phyloP scores from a whole-genome alignment of 2,113 vertebrate genomes.

The Rhodinocichla rosea region DNA sequence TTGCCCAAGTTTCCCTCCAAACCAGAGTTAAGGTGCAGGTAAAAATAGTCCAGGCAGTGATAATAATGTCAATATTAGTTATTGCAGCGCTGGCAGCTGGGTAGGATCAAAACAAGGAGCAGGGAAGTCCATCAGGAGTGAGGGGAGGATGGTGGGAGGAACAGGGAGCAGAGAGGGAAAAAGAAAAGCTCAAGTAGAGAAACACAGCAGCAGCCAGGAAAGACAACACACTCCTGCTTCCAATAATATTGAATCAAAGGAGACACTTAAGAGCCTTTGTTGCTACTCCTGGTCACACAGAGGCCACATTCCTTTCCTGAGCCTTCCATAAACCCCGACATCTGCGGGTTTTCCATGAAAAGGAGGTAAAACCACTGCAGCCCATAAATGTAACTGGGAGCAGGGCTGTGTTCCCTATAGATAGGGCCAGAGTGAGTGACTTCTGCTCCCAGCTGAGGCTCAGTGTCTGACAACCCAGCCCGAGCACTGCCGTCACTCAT shows the following conservation, averaged over 20 bases:
- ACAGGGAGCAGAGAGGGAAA: background rate
- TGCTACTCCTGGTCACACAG: background rate
- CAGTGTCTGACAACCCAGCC: background rate
- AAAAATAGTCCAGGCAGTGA: background rate
- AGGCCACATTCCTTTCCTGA: slow-evolving; percentile 10
- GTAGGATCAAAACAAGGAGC: background rate
- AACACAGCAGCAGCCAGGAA: background rate
- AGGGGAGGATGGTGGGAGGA: background rate
- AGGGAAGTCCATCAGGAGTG: background rate
- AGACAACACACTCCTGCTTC: slow-evolving; percentile 4
- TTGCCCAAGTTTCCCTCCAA: background rate
- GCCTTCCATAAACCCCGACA: background rate
- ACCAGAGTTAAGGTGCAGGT: background rate
- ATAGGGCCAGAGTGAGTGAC: background rate
- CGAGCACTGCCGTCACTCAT: background rate
- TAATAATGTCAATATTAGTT: background rate
- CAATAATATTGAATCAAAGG: background rate
- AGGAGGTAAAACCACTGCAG: background rate
- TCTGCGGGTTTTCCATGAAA: background rate
- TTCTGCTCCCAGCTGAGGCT: background rate
- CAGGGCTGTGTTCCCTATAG: background rate
- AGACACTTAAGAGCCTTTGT: background rate
- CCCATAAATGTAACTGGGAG: background rate
- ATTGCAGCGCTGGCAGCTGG: background rate
- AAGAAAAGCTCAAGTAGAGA: background rate